Percentiles rank a stretch among this genome's conserved stretches.
phyloP scores from a whole-genome alignment of 1,140 invertebrate species.

The Mactra quadrangularis region DNA sequence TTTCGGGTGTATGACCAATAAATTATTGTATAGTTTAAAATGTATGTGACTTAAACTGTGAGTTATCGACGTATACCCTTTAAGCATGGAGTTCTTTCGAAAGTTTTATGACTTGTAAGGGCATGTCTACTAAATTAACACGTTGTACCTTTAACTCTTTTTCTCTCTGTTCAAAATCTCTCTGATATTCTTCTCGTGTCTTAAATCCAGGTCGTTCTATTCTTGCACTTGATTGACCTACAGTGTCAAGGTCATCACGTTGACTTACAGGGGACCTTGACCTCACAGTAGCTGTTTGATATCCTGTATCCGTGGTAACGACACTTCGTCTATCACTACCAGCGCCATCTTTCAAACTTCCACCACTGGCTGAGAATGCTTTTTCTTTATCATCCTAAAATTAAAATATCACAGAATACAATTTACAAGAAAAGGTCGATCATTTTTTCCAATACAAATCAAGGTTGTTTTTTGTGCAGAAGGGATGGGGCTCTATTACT shows the following conservation, averaged over 20 bases:
- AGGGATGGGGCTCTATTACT: too few species aligned
- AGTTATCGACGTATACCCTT: too few species aligned
- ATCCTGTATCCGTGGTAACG: constrained; percentile 34
- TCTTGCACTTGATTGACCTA: not conserved
- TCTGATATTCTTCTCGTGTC: constrained; percentile 50
- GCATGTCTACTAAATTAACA: too few species aligned
- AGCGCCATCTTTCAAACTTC: constrained; percentile 28
- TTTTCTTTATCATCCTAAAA: constrained; percentile 59
- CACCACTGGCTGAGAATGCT: constrained; percentile 36
- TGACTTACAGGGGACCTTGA: constrained; percentile 26
- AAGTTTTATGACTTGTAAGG: too few species aligned
- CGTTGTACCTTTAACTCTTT: constrained; percentile 47
- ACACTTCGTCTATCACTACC: constrained; percentile 21
- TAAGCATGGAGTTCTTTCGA: too few species aligned
- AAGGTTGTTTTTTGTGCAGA: too few species aligned
- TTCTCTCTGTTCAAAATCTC: constrained; percentile 52
- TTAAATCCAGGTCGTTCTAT: constrained; percentile 53
- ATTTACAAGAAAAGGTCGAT: not conserved
- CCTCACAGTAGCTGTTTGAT: constrained; percentile 21
- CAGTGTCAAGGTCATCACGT: constrained; percentile 17
- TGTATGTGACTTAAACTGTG: too few species aligned
- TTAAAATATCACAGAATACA: too few species aligned
- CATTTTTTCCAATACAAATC: not conserved
- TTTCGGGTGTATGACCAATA: too few species aligned
- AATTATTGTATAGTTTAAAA: too few species aligned